Base-by-base conservation (phyloP, 2,888 invertebrate genomes). In the Linyphia triangularis region DNA sequence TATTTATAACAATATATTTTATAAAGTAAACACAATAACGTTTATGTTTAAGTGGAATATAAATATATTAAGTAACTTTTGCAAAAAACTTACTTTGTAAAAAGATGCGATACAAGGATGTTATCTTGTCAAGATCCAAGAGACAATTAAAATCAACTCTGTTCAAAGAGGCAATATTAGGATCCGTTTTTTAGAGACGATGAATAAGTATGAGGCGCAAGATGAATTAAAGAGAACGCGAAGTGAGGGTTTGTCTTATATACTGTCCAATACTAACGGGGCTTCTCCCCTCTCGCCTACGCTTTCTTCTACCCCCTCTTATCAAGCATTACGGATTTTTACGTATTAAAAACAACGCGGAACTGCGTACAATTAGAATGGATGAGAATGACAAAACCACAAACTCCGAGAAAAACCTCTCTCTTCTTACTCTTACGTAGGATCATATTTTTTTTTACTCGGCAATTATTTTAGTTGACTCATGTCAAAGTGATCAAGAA, bases 361-460 rank as follows among this genome's bases (percentile, higher is more conserved):
- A 73, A 83, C 83, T 26, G 40, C 51, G 13, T 51, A 51, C 51
- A 22, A 72, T 70, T 26, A 51, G 40, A 83, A 83, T 73, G 83
- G 65, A 73, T 83, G 73, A 73, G 65, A 65, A 22, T 73, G 43
- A 33, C 72, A 73, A 83, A 83, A 83, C 83, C 83, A 73, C 83
- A 73, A 72, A 57, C 69, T 43, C 24, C 37, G 26, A 43, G 43
- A 43, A 67, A 43, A 40, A 24, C 33, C 75, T 24, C 30, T 28
- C 40, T 63, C n/a, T n/a, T 13, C 24, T 40, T 24, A 24, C 59
- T 9, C 22, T 10, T 26, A 26, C n/a, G 6, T 28, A 28, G 61
- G 61, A 10, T 6, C n/a, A 51, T 57, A n/a, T 26, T 63, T 63
- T 67, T 67, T 67, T 30, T 67, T 22, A n/a, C 67, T 33, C 7